Conservation (phyloP, 2,888 invertebrate genomes). For the Sphecodes monilicornis region DNA sequence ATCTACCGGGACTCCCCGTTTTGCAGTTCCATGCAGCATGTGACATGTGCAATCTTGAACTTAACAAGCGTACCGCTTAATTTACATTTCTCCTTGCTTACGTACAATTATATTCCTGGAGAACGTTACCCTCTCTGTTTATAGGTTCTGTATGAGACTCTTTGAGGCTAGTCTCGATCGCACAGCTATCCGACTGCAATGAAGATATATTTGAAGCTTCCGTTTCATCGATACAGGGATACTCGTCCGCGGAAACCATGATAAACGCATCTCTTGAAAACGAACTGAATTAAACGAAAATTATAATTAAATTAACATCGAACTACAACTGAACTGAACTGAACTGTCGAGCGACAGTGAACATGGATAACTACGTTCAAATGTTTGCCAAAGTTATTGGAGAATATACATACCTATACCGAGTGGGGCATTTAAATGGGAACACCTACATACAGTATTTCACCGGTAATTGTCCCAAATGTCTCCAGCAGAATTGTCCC, state of each 20-base stretch:
- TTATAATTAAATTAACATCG: conserved; percentile 55
- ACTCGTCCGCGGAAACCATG: conserved; percentile 71
- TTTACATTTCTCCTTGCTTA: conserved; percentile 8
- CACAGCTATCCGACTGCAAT: conserved; percentile 67
- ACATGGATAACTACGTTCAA: conserved; percentile 21
- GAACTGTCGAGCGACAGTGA: conserved; percentile 67
- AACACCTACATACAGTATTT: no score
- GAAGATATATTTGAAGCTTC: conserved; percentile 74
- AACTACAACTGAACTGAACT: conserved; percentile 59
- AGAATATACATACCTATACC: no score
- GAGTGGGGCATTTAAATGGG: no score
- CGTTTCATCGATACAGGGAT: conserved; percentile 70
- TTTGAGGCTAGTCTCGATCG: conserved; percentile 35
- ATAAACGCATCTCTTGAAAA: conserved; percentile 55
- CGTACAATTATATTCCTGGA: conserved; percentile 35
- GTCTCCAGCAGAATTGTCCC: no score
- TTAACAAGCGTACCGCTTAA: conserved; percentile 30
- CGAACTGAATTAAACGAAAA: conserved; percentile 35
- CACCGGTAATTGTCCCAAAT: no score
- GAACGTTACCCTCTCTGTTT: conserved; percentile 18
- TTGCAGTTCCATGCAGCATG: conserved; percentile 28
- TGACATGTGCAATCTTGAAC: conserved; percentile 65
- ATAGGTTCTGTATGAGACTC: conserved; percentile 12
- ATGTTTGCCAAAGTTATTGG: conserved; percentile 1
- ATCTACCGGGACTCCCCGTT: conserved; percentile 24